phyloP scores from a whole-genome alignment of 2,888 invertebrate species.

The Acholoe squamosa region DNA sequence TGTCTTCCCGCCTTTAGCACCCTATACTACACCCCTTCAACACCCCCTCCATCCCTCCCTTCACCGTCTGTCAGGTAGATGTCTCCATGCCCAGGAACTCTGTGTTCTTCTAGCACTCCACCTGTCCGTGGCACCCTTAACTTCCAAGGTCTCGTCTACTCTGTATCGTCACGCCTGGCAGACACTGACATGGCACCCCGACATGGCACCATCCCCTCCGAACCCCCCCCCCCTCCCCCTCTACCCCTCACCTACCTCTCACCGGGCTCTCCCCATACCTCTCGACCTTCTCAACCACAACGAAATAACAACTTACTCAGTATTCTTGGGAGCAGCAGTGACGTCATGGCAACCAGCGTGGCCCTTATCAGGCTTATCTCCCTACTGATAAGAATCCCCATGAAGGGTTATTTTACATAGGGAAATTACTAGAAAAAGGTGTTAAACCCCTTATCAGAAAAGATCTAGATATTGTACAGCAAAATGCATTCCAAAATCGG shows the following conservation, averaged over 20 bases:
- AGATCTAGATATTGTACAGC: too few species aligned
- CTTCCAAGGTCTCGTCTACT: not conserved
- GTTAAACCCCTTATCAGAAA: too few species aligned
- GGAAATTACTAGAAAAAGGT: too few species aligned
- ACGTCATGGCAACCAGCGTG: too few species aligned
- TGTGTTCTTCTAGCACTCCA: not conserved
- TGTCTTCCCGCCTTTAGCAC: not conserved
- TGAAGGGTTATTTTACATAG: too few species aligned
- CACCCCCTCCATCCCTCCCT: not conserved
- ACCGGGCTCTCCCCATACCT: not conserved
- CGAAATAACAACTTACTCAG: too few species aligned
- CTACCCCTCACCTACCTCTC: not conserved
- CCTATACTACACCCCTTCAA: not conserved
- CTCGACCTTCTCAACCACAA: not conserved
- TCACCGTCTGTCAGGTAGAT: not conserved
- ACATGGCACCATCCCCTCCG: not conserved
- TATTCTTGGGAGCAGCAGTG: too few species aligned
- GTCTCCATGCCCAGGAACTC: not conserved
- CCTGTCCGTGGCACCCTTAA: not conserved
- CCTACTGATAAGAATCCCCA: too few species aligned
- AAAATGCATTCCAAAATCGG: too few species aligned
- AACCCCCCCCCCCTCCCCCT: not conserved
- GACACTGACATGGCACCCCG: not conserved
- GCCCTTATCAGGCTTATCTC: too few species aligned
- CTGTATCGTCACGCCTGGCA: not conserved